Base-by-base conservation (phyloP, 1,140 invertebrate genomes). In the Procambarus virginalis region DNA sequence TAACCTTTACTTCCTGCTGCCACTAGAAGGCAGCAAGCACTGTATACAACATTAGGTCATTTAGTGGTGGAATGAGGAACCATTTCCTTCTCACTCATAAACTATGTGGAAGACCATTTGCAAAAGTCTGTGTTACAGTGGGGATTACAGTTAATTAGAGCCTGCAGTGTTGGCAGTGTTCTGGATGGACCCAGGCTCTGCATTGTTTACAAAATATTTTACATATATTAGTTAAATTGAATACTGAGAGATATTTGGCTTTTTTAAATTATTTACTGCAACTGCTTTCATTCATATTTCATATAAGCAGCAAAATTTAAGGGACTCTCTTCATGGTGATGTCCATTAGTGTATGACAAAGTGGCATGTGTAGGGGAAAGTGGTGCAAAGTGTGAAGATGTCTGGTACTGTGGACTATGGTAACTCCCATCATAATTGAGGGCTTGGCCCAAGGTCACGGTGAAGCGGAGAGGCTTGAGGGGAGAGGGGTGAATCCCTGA, bases 361-460 rank as follows among this genome's bases (percentile, higher is more conserved):
- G 88, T 46, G 14, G 88, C 60, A 48, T 89, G 80, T 34, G 88
- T 78, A 6, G 88, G 88, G 6, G 88, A 89, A 0, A 90, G 82
- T 2, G 77, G 22, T n/a, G 86, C 49, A 80, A 85, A 90, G 51
- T 85, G 89, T 6, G 89, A 85, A 6, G 89, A 90, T 8, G 89
- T 90, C 58, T 90, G 89, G 45, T 85, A 90, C 64, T 90, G 89
- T 46, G 89, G 89, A 73, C 89, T 90, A n/a, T 90, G 89, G n/a
- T 90, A 90, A 80, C 82, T 85, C 2, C 68, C 89, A 14, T 89
- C 87, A 75, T 89, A 89, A 45, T 60, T 83, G 64, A 83, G 81
- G n/a, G 34, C 58, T 70, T 68, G 81, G 45, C 20, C 58, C 46
- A 48, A 83, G 81, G 73, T 85, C 76, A 9, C 83, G 49, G 10